Evolutionary conservation across 2,113 vertebrate genomes (phyloP), one percentile per base, ranked within the genome.

Genomic region (Clupea harengus): DNA sequence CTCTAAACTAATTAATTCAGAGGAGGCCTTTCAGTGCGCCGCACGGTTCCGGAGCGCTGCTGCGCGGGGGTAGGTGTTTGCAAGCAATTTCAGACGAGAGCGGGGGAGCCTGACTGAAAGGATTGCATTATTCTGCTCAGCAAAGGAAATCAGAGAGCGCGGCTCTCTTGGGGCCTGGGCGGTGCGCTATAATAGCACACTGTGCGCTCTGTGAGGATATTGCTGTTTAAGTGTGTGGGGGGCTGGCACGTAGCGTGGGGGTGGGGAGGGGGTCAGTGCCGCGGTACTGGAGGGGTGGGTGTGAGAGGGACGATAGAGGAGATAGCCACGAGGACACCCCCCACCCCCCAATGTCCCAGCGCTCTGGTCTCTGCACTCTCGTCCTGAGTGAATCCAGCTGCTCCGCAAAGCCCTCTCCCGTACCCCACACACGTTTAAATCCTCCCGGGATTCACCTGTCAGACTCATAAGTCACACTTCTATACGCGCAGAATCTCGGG

Each of bases 1-100:
- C 87, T 90, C 89, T 83, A 90, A 90, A 90, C 91, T 90, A 90
- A 91, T 91, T 88, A 90, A 90, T 90, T 91, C 88, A 85, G 89
- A 47, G 80, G 88, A 90, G 87, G 89, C 86, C 87, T 88, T 89
- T 90, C 88, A 90, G 72, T 83, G 50, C 50, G 46, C 84, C 52
- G 60, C 60, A 81, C 46, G 67, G 82, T 86, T 82, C 82, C 75
- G 72, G 54, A 47, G 85, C 60, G 75, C 52, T 57, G 81, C 72
- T 78, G 72, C 72, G 72, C 72, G 28, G 81, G 86, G 78, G 67
- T 83, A 82, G 85, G 85, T 82, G 85, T 87, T 85, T 50, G 88
- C 88, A 39, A 85, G 85, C 83, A 83, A 85, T 87, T 85, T 87
- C 83, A 86, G 67, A 75, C 84, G 83, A 60, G 85, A 60, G 72